A percentile compares a stretch with the other conserved stretches of the same genome.
phyloP scores from a whole-genome alignment of 1,140 invertebrate species.

The Atta texana region DNA sequence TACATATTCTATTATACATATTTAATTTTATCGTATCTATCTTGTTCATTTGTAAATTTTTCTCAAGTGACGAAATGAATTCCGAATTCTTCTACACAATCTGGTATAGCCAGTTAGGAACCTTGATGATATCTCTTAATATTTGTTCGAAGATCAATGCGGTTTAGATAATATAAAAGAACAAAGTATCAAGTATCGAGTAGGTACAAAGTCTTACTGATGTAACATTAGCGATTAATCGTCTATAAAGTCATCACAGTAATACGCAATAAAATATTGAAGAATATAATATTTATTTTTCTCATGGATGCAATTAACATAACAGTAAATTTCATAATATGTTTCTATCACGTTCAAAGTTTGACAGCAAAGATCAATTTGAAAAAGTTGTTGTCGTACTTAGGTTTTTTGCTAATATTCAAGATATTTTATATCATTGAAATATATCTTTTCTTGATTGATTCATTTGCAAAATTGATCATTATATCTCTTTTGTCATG shows the following conservation, averaged over 20 bases:
- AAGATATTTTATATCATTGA: neutral
- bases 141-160: slow-evolving; percentile 25
- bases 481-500: neutral
- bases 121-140: neutral
- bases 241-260: neutral
- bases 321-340: neutral
- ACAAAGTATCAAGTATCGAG: slow-evolving; percentile 31
- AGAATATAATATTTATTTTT: slow-evolving; percentile 8
- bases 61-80: neutral
- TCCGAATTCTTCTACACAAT: neutral
- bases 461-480: neutral
- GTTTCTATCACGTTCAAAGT: neutral
- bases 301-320: neutral
- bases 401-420: neutral
- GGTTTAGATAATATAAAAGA: slow-evolving; percentile 4
- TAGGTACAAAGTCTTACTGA: slow-evolving; percentile 15
- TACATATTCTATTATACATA: too few relatives aligned
- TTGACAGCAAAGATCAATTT: neutral
- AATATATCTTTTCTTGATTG: neutral
- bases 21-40: neutral
- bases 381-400: neutral
- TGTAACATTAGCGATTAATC: neutral
- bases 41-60: neutral
- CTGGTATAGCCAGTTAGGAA: neutral
- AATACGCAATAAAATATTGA: neutral